These are phyloP conservation scores for Hyperoplus lanceolatus DNA, from an alignment of 2,797 vertebrate species.

Conservation along the genomic window DNA sequence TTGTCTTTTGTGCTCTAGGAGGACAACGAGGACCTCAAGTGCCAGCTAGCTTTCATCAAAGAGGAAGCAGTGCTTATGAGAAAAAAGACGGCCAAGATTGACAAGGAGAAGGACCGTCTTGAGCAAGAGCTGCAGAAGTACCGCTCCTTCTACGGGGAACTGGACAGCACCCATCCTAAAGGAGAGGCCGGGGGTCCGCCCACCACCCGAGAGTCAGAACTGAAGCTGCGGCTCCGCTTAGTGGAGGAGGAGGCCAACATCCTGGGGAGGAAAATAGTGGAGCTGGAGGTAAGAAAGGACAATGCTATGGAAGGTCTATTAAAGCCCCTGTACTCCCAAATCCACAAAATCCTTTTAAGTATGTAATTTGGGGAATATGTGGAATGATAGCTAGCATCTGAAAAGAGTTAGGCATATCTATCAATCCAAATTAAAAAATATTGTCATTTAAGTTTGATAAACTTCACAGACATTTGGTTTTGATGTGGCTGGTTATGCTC, in stretches of 20 bases:
- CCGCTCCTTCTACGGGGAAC: conserved; percentile 95
- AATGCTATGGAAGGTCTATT: neutral
- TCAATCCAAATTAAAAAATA: too few species aligned
- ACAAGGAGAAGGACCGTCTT: conserved; percentile 95
- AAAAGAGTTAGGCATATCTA: too few species aligned
- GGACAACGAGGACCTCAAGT: conserved; percentile 96
- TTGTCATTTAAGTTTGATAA: too few species aligned
- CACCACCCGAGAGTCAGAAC: conserved; percentile 95
- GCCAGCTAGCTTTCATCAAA: conserved; percentile 95
- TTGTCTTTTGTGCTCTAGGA: conserved; percentile 78
- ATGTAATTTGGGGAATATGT: too few species aligned
- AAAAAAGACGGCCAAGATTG: conserved; percentile 97
- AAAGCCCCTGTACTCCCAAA: neutral
- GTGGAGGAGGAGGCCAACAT: conserved; percentile 99
- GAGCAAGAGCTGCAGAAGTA: conserved; percentile 98
- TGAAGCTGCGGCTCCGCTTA: conserved; percentile 94
- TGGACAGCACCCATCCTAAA: conserved; percentile 96
- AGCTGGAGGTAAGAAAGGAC: conserved; percentile 87
- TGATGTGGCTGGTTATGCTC: too few species aligned
- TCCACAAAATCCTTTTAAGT: too few species aligned
- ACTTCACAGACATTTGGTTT: too few species aligned
- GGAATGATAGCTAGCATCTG: too few species aligned
- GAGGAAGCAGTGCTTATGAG: conserved; percentile 96
- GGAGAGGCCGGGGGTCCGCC: conserved; percentile 96
- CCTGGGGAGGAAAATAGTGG: conserved; percentile 96